These are phyloP conservation scores for Parambassis ranga DNA, from an alignment of 2,797 vertebrate genomes.

Conservation along the genomic window DNA sequence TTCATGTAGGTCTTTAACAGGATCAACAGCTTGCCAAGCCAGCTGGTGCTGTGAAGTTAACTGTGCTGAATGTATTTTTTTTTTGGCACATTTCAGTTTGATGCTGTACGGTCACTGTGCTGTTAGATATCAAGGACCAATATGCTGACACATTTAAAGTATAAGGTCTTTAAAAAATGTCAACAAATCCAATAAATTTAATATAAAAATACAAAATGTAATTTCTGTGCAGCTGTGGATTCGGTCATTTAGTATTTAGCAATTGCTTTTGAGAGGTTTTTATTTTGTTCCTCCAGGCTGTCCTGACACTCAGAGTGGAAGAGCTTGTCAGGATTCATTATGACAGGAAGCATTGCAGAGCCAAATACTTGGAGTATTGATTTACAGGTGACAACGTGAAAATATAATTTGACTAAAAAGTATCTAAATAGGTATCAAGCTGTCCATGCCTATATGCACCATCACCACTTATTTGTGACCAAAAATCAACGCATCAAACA, in stretches of 20 bases:
- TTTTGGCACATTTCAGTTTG: constrained; percentile 20
- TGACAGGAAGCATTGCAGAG: background rate
- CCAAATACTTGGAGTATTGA: too few species aligned
- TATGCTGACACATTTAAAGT: background rate
- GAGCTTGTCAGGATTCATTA: too few species aligned
- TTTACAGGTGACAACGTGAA: background rate
- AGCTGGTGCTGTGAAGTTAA: constrained; percentile 61
- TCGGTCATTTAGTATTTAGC: too few species aligned
- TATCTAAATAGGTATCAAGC: too few species aligned
- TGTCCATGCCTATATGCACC: too few species aligned
- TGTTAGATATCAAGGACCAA: background rate
- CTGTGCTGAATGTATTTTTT: constrained; percentile 27
- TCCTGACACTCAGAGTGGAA: background rate
- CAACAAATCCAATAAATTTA: background rate
- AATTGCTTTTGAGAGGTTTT: background rate
- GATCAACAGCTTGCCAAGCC: constrained; percentile 54
- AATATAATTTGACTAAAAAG: too few species aligned
- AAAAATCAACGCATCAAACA: too few species aligned
- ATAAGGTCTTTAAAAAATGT: background rate
- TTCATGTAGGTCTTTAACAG: constrained; percentile 46
- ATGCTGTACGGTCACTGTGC: background rate
- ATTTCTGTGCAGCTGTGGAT: too few species aligned
- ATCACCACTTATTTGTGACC: too few species aligned
- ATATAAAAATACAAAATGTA: too few species aligned
- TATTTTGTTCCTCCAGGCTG: background rate